Evolutionary conservation across 2,888 invertebrate species (phyloP), one percentile per base, ranked within the genome.

Genomic region (Herminia tarsipennalis): DNA sequence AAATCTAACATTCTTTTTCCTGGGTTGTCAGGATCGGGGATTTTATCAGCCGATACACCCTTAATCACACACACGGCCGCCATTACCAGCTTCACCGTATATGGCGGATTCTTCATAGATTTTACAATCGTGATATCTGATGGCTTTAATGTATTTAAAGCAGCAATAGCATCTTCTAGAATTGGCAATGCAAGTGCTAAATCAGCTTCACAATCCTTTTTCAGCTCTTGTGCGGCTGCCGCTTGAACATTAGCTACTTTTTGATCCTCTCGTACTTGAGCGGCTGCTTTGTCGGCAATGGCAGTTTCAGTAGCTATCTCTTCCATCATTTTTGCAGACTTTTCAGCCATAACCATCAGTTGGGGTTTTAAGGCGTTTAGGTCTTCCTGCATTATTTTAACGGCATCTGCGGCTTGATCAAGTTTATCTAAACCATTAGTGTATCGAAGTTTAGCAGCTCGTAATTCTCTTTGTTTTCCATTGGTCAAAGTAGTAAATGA

Each of bases 171-270:
- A 67, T 94, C 95, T 83, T 96, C 95, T 44, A 97, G 91, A 70
- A 96, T 95, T 2, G 97, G 97, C 55, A 97, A 93, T 3, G 97
- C 97, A 67, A 95, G 93, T 0, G 98, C 98, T 67, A 99, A 92
- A 85, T 98, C 98, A 44, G 96, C 96, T 88, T 98, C 98, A 80
- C 98, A 98, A 79, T 98, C 98, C 58, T 93, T 93, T 84, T 98
- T 98, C 17, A 98, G 87, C 33, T 94, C 94, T 78, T 96, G 95
- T 0, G 98, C 96, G 16, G 94, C 94, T 21, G 96, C 95, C 0
- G 98, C 98, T 87, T 98, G 97, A 36, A 94, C 93, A 70, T 97
- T 97, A 2, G 97, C 98, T 5, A 95, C 94, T 75, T 95, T 95
- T 89, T 98, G 98, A 75, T 98, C 98, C 66, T 95, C 94, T 75